Conservation (phyloP, 2,888 invertebrate species). For the Nymphalis urticae region DNA sequence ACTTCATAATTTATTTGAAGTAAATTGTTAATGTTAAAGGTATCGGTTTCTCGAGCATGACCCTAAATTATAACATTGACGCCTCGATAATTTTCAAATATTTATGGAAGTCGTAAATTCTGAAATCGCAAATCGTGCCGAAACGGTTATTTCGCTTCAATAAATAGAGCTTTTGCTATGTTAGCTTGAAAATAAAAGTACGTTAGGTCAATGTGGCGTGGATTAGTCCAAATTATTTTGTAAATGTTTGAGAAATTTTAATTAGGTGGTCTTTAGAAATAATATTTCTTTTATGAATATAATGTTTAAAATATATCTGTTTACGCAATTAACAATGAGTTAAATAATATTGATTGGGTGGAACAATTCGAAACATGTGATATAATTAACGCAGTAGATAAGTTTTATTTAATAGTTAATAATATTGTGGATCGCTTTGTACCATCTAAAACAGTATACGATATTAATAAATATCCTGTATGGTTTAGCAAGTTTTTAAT, state of each 20-base stretch:
- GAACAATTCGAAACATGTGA: no score
- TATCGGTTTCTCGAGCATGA: constrained; percentile 26
- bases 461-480: no score
- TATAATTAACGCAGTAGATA: no score
- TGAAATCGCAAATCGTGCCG: constrained; percentile 39
- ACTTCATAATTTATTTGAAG: constrained; percentile 19
- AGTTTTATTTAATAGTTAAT: no score
- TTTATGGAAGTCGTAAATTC: constrained; percentile 38
- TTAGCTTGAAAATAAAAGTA: constrained; percentile 25
- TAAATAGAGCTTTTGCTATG: constrained; percentile 32
- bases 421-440: no score
- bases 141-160: constrained; percentile 37
- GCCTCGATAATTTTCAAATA: constrained; percentile 37
- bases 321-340: no score
- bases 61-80: constrained; percentile 33
- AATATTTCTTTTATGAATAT: not conserved
- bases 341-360: no score
- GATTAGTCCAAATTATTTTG: not conserved
- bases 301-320: not conserved
- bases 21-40: constrained; percentile 31
- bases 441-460: no score
- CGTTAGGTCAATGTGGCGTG: constrained; percentile 9
- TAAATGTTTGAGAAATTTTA: not conserved
- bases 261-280: not conserved
- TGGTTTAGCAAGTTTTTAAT: no score